Evolutionary conservation across 37 sponge, comb jelly and placozoan species (phyloP).

Genomic region (Mnemiopsis leidyi): DNA sequence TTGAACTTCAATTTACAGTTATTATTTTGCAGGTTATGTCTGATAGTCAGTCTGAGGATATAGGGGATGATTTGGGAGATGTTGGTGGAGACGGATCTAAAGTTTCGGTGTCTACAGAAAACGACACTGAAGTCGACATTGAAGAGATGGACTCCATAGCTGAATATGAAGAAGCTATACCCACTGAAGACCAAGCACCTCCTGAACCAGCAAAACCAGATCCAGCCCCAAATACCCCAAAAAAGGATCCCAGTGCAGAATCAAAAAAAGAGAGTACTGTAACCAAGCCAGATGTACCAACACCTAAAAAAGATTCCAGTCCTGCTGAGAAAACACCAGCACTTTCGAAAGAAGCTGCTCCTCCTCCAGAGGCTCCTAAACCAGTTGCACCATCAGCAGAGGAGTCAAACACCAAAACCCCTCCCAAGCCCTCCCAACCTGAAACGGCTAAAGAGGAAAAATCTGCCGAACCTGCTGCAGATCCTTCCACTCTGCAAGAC

Average conservation of each 20-base stretch:
- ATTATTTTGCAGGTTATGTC: constrained; percentile 42
- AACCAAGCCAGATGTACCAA: background rate
- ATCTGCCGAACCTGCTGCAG: background rate
- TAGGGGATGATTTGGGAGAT: background rate
- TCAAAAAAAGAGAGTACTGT: background rate
- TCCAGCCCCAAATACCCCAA: background rate
- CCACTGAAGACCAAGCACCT: background rate
- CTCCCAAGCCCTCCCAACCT: background rate
- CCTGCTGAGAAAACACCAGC: constrained; percentile 10
- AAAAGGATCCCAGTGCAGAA: background rate
- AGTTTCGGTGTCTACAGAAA: constrained; percentile 23
- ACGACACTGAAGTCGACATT: constrained; percentile 49
- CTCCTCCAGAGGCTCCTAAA: background rate
- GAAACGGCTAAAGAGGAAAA: background rate
- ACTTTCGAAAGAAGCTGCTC: background rate
- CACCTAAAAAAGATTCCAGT: background rate
- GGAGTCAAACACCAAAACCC: background rate
- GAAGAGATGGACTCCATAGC: constrained; percentile 63
- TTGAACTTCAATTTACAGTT: too few relatives aligned
- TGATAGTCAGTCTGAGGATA: constrained; percentile 35
- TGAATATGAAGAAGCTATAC: constrained; percentile 5
- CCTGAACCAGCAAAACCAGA: background rate
- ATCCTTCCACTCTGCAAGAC: background rate
- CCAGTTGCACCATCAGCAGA: background rate
- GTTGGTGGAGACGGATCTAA: constrained; percentile 43